phyloP scores from a whole-genome alignment of 2,113 vertebrate species.

The Corydoras maculifer region DNA sequence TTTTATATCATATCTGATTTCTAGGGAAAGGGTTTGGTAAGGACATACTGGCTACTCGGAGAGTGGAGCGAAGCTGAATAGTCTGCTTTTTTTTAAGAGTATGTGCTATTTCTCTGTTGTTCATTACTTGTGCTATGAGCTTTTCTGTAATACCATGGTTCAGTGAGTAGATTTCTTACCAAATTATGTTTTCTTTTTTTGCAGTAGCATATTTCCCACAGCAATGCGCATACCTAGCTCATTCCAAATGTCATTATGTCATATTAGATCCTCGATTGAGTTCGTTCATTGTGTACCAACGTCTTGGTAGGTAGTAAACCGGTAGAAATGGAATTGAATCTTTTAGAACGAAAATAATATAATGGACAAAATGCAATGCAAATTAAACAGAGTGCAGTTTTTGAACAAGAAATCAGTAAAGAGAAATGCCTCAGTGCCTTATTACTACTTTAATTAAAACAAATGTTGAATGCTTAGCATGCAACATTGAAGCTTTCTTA shows the following conservation, averaged over 20 bases:
- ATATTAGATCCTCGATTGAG: conserved; percentile 9
- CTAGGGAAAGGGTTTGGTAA: conserved; percentile 45
- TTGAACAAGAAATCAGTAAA: neutral
- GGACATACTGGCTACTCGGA: conserved; percentile 50
- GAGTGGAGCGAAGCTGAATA: conserved; percentile 41
- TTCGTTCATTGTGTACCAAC: neutral
- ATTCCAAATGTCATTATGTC: conserved; percentile 2
- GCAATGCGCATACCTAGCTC: neutral
- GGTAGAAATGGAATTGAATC: neutral
- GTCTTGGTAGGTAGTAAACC: neutral
- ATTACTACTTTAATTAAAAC: too few relatives aligned
- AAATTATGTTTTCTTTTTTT: neutral
- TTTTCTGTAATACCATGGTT: conserved; percentile 9
- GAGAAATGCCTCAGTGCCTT: too few relatives aligned
- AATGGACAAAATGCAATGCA: neutral
- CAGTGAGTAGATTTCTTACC: conserved; percentile 16
- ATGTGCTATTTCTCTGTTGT: neutral
- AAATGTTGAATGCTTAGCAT: too few relatives aligned
- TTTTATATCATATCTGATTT: conserved; percentile 3
- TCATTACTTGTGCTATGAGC: conserved; percentile 10
- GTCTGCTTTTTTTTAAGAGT: neutral
- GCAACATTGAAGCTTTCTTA: too few relatives aligned
- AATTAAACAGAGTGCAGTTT: neutral
- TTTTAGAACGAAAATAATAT: neutral
- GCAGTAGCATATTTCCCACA: neutral